Evolutionary conservation across 2,113 vertebrate genomes (phyloP).

Genomic region (Leuciscus idus): DNA sequence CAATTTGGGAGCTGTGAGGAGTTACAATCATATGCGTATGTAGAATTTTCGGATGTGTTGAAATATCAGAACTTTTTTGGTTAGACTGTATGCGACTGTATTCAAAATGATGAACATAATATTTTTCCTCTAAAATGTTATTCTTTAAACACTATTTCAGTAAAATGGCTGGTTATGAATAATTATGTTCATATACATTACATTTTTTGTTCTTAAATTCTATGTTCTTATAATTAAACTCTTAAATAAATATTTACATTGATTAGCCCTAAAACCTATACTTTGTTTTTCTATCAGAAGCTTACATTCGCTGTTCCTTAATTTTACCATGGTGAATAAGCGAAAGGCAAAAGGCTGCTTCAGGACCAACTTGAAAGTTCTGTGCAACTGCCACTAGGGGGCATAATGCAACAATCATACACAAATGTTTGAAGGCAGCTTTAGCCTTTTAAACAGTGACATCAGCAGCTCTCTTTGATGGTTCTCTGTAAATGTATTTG

Average conservation of each 20-base stretch:
- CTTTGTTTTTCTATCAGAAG: not conserved
- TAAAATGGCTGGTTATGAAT: not conserved
- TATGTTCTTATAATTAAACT: not conserved
- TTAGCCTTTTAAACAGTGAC: not conserved
- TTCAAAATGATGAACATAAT: too few relatives aligned
- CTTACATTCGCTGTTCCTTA: not conserved
- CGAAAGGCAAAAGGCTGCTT: too few relatives aligned
- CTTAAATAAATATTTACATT: not conserved
- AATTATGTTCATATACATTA: not conserved
- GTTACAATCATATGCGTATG: not conserved
- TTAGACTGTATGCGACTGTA: too few relatives aligned
- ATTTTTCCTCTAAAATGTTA: too few relatives aligned
- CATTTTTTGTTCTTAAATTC: too few relatives aligned
- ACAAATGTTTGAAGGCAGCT: not conserved
- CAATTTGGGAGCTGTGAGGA: too few relatives aligned
- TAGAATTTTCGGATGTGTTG: not conserved
- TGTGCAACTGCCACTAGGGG: too few relatives aligned
- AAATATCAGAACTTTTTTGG: not conserved
- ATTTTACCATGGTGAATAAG: too few relatives aligned
- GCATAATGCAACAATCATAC: not conserved
- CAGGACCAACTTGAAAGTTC: too few relatives aligned
- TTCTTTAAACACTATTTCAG: too few relatives aligned
- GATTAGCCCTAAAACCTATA: not conserved
- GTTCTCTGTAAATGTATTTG: not conserved
- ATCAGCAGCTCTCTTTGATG: not conserved